These are phyloP conservation scores for Xiphophorus couchianus DNA, from an alignment of 2,113 vertebrate genomes.

Conservation along the genomic window DNA sequence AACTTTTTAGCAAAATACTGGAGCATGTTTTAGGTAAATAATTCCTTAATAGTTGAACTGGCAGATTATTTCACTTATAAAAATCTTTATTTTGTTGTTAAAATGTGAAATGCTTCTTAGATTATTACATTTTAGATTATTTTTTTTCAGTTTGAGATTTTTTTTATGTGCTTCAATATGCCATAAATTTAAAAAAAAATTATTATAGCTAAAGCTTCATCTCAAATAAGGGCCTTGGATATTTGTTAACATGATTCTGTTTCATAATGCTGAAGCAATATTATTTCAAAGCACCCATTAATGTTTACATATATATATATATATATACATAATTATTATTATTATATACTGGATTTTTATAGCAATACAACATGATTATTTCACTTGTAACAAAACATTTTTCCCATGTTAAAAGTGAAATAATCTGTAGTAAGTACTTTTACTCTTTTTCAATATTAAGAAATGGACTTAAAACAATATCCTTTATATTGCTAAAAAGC, in stretches of 20 bases:
- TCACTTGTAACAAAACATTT: too few species aligned
- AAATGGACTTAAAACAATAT: too few species aligned
- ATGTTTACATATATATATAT: background rate
- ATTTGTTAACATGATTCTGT: background rate
- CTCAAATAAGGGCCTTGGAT: background rate
- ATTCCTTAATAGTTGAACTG: too few species aligned
- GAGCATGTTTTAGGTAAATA: too few species aligned
- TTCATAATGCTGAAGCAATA: constrained; percentile 4
- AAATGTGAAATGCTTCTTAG: background rate
- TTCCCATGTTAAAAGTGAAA: too few species aligned
- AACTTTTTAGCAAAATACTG: too few species aligned
- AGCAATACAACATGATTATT: too few species aligned
- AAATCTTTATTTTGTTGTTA: background rate
- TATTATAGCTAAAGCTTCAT: background rate
- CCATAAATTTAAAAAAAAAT: background rate
- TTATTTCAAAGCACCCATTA: constrained; percentile 2
- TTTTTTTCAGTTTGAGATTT: background rate
- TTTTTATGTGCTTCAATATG: background rate
- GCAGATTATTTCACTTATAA: background rate
- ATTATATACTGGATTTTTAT: too few species aligned
- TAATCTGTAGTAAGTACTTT: too few species aligned
- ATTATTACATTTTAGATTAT: background rate
- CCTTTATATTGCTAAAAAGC: too few species aligned
- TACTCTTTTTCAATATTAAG: too few species aligned
- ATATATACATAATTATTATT: too few species aligned